Evolutionary conservation across 2,888 invertebrate genomes (phyloP), one percentile per base, ranked within the genome.

Genomic region (Elmis aenea): DNA sequence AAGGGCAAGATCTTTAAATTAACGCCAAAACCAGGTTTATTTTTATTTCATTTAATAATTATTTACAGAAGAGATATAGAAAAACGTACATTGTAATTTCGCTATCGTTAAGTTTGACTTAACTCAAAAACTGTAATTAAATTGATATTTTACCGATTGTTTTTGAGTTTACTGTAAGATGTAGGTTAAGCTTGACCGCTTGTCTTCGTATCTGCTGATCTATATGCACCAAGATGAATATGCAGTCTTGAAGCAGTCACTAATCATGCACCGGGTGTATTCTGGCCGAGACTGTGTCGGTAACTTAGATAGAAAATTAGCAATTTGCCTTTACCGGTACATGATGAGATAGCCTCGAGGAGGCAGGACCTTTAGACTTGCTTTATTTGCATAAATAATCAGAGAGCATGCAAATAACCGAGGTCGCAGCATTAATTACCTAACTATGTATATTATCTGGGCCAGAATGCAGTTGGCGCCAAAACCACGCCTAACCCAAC

Each of bases 311-410:
- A 55, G 59, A 59, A 63, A 66, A 66, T 67, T 64, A 66, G 59
- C 61, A 66, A 67, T 67, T 64, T 65, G 61, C 61, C 58, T 55
- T 58, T 54, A 57, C 54, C 52, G 46, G 39, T 50, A 38, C 41
- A 42, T 31, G 38, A 42, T 48, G 46, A 52, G 52, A 55, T 57
- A 44, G 59, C 62, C 59, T 52, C 55, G 38, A 51, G 57, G 57
- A 51, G 55, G 46, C 28, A 44, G 48, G 48, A 54, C 51, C 57
- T 59, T 58, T 54, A 60, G 63, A 62, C 59, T 55, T 54, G 57
- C 54, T 55, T 54, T 60, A 67, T 68, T 67, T 67, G 62, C 67
- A 68, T 68, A 67, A 67, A 66, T 67, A 68, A 66, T 67, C 64
- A 60, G 62, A 62, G 61, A 57, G 59, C 58, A 66, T 67, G 66